Evolutionary conservation across 1,140 invertebrate species (phyloP), one percentile per base, ranked within the genome.

Genomic region (Neoseiulus cucumeris): DNA sequence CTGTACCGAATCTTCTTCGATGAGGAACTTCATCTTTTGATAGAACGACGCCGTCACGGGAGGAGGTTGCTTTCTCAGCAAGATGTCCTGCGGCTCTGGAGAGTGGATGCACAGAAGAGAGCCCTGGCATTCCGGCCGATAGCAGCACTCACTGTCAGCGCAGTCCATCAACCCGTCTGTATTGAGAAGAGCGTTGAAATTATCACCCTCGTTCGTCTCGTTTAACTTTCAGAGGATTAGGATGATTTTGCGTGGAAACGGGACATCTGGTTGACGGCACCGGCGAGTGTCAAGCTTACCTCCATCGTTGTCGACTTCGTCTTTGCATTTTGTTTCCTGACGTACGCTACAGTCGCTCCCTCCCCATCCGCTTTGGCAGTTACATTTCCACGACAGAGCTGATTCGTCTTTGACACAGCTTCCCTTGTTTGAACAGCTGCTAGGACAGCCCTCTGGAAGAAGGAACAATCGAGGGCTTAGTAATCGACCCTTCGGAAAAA

Each of bases 41-140:
- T 94, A 97, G 80, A 98, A 98, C 0, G 91, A 94, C 0, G 92
- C 91, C 0, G 91, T 94, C 68, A 93, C 89, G 18, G 91, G 87
- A 1, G 91, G 91, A 1, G 91, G 89, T 73, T 96, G 91, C 77
- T 94, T 94, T 47, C 91, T 77, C 6, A 96, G 78, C 1, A 97
- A 80, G 65, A 95, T 91, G 74, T 93, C 91, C 66, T 91, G 89
- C 1, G 92, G 92, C 72, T 94, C 91, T 2, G 88, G 87, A 0
- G 90, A 86, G 0, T 87, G 87, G 1, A 91, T 84, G 75, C 92
- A 97, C 22, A 92, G 82, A 70, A 89, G 84, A 72, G 86, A 89
- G 47, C 82, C 84, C 68, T 84, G 82, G 75, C 94, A 98, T 1
- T 82, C 79, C 39, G 83, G 76, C 73, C 82, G 85, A 47, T 82